A percentile compares a stretch with the other conserved stretches of the same genome.
These are phyloP conservation scores for Sebastes hopkinsi DNA, from an alignment of 2,797 vertebrate species.

Conservation along the genomic window DNA sequence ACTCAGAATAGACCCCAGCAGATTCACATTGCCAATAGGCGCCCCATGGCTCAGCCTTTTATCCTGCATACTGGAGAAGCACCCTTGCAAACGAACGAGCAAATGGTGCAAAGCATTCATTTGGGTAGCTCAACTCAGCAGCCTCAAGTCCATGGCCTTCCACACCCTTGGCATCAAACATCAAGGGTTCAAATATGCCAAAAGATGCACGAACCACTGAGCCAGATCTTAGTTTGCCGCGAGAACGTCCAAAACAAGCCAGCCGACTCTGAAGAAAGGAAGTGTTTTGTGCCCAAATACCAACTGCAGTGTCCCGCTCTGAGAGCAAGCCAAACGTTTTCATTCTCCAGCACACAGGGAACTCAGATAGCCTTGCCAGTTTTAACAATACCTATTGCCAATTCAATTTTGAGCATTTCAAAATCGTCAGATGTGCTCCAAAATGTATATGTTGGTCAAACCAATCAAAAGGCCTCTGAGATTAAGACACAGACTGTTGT, in stretches of 20 bases:
- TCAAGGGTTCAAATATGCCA: constrained; percentile 81
- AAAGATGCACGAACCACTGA: constrained; percentile 62
- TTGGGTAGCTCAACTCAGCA: constrained; percentile 82
- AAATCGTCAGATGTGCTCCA: constrained; percentile 80
- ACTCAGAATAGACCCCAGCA: constrained; percentile 80
- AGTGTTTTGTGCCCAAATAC: constrained; percentile 92
- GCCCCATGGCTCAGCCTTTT: constrained; percentile 72
- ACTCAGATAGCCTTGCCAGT: constrained; percentile 79
- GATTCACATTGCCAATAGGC: constrained; percentile 72
- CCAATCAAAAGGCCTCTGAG: constrained; percentile 74
- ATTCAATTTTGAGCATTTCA: constrained; percentile 70
- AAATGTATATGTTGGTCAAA: constrained; percentile 79
- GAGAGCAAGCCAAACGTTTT: constrained; percentile 82
- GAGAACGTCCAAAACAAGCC: constrained; percentile 71
- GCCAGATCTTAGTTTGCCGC: constrained; percentile 75
- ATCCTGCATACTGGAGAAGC: constrained; percentile 72
- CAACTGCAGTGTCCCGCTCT: constrained; percentile 87
- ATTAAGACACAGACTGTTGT: constrained; percentile 80
- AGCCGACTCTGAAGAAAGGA: constrained; percentile 69
- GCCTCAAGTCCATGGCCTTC: constrained; percentile 81
- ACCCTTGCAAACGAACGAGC: constrained; percentile 70
- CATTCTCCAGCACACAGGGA: constrained; percentile 78
- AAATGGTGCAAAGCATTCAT: constrained; percentile 82
- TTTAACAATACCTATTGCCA: constrained; percentile 82
- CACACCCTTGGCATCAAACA: constrained; percentile 84